Evolutionary conservation across 2,113 vertebrate species (phyloP), one percentile per base, ranked within the genome.

Genomic region (Pandion haliaetus): DNA sequence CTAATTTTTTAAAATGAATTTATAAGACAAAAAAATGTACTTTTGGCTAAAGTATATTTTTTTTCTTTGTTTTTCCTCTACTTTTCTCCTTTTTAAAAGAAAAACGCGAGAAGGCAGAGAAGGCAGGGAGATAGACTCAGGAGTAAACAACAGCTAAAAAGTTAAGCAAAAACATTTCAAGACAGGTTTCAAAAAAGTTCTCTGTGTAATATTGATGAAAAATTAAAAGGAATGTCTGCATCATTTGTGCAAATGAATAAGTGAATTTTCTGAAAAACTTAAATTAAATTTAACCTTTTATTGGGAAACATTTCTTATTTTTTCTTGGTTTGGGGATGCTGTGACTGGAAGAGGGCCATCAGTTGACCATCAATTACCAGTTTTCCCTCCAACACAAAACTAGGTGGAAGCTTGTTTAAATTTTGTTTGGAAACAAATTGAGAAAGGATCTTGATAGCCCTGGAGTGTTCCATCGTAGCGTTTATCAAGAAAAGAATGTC

Each of bases 41-140:
- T 66, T 95, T 69, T 40, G 5, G 18, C 7, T 38, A 11, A 45
- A 69, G 7, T 20, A 5, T 24, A 21, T 28, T 5, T 34, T 11
- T 17, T 24, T 49, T 36, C 26, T 57, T 28, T 28, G 2, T 1
- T 69, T 67, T 88, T 85, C 16, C 19, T 63, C 16, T 62, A 17
- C 14, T 67, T 62, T 82, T 29, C 19, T 82, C 5, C 15, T 72
- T 66, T 47, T 73, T 42, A 69, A 45, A 77, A 82, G 31, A 3
- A 80, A 79, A 93, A 57, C 2, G 2, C 2, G 6, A 31, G 57
- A 86, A 59, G 17, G 20, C 16, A 69, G 25, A 49, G 17, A 71
- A 66, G 5, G 2, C 2, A 4, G 0, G 3, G 4, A 42, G 31
- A 28, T 12, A n/a, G 21, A 34, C 45, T 54, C 24, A 49, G 36